phyloP scores from a whole-genome alignment of 2,113 vertebrate genomes.

The Gambusia affinis region DNA sequence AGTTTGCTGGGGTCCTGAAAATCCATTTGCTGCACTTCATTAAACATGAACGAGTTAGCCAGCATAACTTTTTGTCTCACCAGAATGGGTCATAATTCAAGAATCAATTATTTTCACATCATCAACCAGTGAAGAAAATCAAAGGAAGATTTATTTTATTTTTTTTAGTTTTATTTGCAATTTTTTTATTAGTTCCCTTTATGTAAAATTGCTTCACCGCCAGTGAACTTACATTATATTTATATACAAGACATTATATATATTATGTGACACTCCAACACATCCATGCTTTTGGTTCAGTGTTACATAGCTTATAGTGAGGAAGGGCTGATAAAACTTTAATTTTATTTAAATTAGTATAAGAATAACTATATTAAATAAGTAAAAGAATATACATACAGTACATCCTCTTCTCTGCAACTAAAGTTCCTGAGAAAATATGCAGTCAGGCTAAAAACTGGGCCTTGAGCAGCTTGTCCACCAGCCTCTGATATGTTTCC shows the following conservation, averaged over 20 bases:
- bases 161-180: not conserved
- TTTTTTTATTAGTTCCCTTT: constrained; percentile 2
- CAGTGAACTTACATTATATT: not conserved
- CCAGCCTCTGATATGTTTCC: constrained; percentile 83
- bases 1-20: constrained; percentile 28
- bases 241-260: constrained; percentile 17
- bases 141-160: not conserved
- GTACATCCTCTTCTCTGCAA: not conserved
- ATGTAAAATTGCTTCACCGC: not conserved
- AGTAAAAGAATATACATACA: not conserved
- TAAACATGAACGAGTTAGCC: constrained; percentile 39
- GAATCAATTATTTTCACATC: constrained; percentile 6
- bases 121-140: not conserved
- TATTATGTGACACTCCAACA: not conserved
- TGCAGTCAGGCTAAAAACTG: not conserved
- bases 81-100: not conserved
- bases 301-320: constrained; percentile 23
- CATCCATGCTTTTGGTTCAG: constrained; percentile 43
- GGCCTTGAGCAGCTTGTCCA: constrained; percentile 74
- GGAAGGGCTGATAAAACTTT: constrained; percentile 26
- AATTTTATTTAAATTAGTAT: constrained; percentile 15
- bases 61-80: constrained; percentile 4
- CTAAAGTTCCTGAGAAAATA: constrained; percentile 44
- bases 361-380: not conserved
- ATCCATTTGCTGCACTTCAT: constrained; percentile 35